phyloP scores from a whole-genome alignment of 2,888 invertebrate species.

The Caenorhabditis plicata region DNA sequence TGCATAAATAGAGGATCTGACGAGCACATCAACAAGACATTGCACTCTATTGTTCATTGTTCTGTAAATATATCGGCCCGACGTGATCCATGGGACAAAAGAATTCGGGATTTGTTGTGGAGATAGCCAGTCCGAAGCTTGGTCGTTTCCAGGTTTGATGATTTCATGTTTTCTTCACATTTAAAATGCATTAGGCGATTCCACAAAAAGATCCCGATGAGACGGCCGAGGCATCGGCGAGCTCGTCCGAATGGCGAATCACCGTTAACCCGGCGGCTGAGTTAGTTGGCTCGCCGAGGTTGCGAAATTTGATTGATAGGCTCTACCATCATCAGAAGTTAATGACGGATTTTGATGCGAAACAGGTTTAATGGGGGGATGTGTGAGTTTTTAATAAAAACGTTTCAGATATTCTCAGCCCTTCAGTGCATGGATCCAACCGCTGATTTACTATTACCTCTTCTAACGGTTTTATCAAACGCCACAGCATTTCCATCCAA shows the following conservation, averaged over 20 bases:
- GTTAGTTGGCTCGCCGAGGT: conserved; percentile 43
- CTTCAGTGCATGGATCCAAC: conserved; percentile 52
- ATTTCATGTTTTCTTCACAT: background rate
- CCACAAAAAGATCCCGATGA: conserved; percentile 61
- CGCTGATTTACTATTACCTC: conserved; percentile 54
- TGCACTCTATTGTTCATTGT: no score
- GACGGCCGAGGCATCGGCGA: no score
- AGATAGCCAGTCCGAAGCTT: conserved; percentile 54
- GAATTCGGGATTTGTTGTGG: conserved; percentile 60
- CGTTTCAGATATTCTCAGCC: conserved; percentile 50
- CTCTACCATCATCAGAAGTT: conserved; percentile 56
- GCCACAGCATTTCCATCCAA: conserved; percentile 57
- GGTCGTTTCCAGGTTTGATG: conserved; percentile 59
- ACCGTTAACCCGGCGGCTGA: conserved; percentile 59
- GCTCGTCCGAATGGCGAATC: conserved; percentile 55
- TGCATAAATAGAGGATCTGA: no score
- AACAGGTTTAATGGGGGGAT: conserved; percentile 38
- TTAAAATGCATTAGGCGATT: conserved; percentile 44
- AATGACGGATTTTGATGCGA: conserved; percentile 48
- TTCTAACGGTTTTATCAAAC: conserved; percentile 58
- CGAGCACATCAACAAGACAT: no score
- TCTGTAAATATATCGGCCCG: no score
- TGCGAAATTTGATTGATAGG: conserved; percentile 50
- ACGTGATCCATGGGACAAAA: conserved; percentile 63
- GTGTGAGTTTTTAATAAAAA: background rate